Base-by-base conservation (phyloP, 2,113 vertebrate genomes). In the Chinchilla lanigera region DNA sequence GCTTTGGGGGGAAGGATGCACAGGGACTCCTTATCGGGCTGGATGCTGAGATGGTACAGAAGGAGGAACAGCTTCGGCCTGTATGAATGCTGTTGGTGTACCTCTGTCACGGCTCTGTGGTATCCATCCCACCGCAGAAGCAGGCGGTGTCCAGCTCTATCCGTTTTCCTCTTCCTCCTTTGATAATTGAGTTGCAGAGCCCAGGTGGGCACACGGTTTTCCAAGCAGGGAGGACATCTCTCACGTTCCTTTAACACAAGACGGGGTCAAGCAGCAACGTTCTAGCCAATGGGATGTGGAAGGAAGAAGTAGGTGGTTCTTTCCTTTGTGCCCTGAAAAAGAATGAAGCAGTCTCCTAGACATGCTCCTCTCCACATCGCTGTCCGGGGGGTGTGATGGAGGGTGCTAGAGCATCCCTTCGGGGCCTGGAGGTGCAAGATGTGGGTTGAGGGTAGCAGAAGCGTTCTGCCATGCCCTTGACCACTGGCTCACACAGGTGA, bases 71-170 rank as follows among this genome's bases (percentile, higher is more conserved):
- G 35, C 6, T 24, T 52, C 77, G 2, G 56, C 33, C 14, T 56
- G 38, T 69, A 7, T 28, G 28, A 61, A 22, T 41, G 56, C 16
- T 44, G 4, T 12, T 50, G n/a, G 7, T 13, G 7, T 12, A 17
- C n/a, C 7, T 41, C 14, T 19, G 8, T 16, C 1, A 0, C 38
- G 30, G 11, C 12, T 78, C 13, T 0, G 1, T 3, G 11, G 47
- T 26, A 78, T 38, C 13, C 19, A 0, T n/a, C n/a, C 50, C 69
- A 9, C 84, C 38, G 30, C 7, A 56, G 30, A 88, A 26, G 71
- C 2, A 0, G 30, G 33, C 47, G n/a, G 41, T 22, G 35, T 80
- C 33, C 80, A 86, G 50, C 60, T 33, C 7, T 22, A 1, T 63
- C 26, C 35, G 4, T 82, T 90, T 4, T 47, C 56, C 28, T 81